These are phyloP conservation scores for Watsonalla cultraria DNA, from an alignment of 2,888 invertebrate species.

Conservation along the genomic window DNA sequence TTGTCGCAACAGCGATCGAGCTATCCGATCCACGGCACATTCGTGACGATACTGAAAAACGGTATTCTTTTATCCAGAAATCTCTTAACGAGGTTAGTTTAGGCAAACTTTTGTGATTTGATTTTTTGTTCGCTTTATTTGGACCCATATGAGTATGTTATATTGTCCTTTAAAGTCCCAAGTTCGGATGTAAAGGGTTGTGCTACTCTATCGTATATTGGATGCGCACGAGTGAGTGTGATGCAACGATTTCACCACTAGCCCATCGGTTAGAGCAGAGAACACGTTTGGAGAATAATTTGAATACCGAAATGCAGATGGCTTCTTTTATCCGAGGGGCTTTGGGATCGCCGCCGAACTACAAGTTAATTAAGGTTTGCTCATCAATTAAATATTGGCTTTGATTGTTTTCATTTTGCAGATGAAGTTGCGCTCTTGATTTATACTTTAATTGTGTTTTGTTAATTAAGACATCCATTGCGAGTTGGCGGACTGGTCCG, in stretches of 20 bases:
- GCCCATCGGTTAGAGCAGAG: constrained; percentile 49
- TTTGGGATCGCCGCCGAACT: constrained; percentile 59
- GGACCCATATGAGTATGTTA: constrained; percentile 70
- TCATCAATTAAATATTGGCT: constrained; percentile 77
- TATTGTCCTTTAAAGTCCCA: constrained; percentile 53
- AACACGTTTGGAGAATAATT: constrained; percentile 77
- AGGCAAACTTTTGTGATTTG: constrained; percentile 77
- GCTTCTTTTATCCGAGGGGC: constrained; percentile 71
- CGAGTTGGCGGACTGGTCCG: constrained; percentile 21
- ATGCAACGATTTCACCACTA: constrained; percentile 54
- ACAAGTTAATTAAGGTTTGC: constrained; percentile 78
- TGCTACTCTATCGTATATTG: constrained; percentile 43
- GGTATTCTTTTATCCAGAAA: constrained; percentile 76
- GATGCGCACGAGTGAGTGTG: constrained; percentile 73
- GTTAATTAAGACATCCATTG: constrained; percentile 50
- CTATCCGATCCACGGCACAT: constrained; percentile 73
- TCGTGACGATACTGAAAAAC: constrained; percentile 77
- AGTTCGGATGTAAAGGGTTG: constrained; percentile 52
- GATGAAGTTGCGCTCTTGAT: constrained; percentile 59
- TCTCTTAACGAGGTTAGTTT: constrained; percentile 78
- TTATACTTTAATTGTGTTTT: constrained; percentile 51
- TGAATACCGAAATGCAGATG: constrained; percentile 78
- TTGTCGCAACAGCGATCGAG: constrained; percentile 52
- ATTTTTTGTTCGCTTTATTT: constrained; percentile 68
- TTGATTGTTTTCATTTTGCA: constrained; percentile 69